phyloP scores from a whole-genome alignment of 2,113 vertebrate genomes.

The Cichladusa arquata region DNA sequence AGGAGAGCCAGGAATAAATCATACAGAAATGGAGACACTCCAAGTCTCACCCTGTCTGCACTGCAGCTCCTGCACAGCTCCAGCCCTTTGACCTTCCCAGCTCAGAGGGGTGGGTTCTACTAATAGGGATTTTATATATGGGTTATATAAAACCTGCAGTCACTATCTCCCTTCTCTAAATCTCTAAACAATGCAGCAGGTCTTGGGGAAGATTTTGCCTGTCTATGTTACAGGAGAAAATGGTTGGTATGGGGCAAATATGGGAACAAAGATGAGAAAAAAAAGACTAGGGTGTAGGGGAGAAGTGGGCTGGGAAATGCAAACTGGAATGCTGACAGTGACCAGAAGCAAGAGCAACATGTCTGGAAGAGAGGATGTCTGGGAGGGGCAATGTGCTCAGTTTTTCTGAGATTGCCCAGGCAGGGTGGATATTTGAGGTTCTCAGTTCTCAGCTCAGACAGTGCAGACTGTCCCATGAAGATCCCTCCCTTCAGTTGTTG shows the following conservation, averaged over 20 bases:
- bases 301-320: neutral
- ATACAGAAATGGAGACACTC: neutral
- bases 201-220: neutral
- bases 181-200: neutral
- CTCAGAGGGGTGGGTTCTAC: neutral
- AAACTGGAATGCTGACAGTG: neutral
- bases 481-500: fast-evolving
- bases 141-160: neutral
- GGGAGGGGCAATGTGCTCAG: neutral
- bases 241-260: neutral
- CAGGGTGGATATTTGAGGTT: neutral
- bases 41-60: neutral
- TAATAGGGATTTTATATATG: no score
- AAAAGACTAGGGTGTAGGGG: neutral
- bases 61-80: neutral
- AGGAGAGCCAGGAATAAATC: neutral
- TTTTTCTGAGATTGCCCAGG: neutral
- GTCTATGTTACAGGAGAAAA: neutral
- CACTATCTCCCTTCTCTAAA: neutral
- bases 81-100: neutral
- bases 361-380: neutral
- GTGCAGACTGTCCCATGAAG: neutral
- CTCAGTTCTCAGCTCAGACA: neutral
- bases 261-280: neutral
- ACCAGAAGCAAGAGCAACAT: neutral